These are phyloP conservation scores for Alectura lathami DNA, from an alignment of 2,113 vertebrate genomes.

Conservation along the genomic window DNA sequence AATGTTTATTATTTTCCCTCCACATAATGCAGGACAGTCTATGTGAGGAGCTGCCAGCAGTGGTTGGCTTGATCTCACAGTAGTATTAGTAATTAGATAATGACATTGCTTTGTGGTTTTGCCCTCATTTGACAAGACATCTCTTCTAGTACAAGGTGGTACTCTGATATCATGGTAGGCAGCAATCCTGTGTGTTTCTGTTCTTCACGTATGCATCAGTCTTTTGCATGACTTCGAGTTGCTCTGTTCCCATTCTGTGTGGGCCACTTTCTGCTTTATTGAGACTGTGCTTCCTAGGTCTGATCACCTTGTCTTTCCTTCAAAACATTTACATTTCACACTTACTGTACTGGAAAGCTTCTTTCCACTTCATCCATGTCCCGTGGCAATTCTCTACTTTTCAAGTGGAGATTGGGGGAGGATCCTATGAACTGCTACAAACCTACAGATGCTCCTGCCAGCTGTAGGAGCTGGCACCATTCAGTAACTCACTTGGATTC, in stretches of 20 bases:
- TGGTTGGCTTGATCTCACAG: neutral
- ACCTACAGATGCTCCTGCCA: neutral
- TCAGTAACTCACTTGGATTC: neutral
- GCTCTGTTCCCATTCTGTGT: neutral
- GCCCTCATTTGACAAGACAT: neutral
- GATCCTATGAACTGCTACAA: neutral
- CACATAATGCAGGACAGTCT: neutral
- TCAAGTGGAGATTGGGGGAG: neutral
- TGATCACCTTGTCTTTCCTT: neutral
- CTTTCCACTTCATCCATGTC: neutral
- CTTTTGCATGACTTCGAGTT: neutral
- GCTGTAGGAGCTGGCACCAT: neutral
- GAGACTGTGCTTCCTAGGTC: neutral
- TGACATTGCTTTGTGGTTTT: neutral
- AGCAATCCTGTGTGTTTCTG: neutral
- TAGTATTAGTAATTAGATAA: neutral
- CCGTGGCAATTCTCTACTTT: neutral
- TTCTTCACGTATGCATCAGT: neutral
- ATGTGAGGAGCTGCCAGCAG: rapidly evolving
- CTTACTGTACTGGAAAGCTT: neutral
- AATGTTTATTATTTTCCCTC: neutral
- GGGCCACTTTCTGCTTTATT: neutral
- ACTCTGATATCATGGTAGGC: neutral
- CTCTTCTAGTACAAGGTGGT: neutral
- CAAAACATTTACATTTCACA: neutral